Base-by-base conservation (phyloP, 2,113 vertebrate genomes). In the Prunella fulvescens region DNA sequence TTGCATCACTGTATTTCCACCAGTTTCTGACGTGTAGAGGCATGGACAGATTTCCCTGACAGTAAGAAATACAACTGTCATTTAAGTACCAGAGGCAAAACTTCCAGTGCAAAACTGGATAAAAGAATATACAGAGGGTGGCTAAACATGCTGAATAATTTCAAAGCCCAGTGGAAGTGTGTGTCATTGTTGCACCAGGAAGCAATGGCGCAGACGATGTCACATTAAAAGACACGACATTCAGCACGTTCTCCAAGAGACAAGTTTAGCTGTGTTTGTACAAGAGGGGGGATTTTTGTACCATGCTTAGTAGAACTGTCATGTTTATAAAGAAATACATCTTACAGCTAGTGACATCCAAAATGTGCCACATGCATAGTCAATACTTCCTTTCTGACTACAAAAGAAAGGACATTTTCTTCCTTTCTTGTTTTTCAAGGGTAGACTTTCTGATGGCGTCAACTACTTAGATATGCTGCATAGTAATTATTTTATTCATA, bases 401-500 rank as follows among this genome's bases (percentile, higher is more conserved):
- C 51, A 73, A 73, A 91, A 76, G 65, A 74, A 74, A 95, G 97
- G 80, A 78, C 73, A 25, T 80, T 93, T 80, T 82, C 48, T 74
- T 60, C 70, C 71, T 70, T 82, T 77, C 51, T 71, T 81, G 25
- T 67, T 92, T 62, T 81, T 86, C 92, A 95, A 94, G 88, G 85
- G 86, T 92, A 94, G 88, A 51, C 19, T 92, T 95, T 62, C 47
- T 88, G 88, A 50, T 69, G 61, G 71, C 13, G 6, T 69, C 86
- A 76, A 78, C 88, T 93, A 65, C 72, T 96, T 67, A 93, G 70
- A 81, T 94, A 90, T 86, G 86, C 92, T 88, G 88, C 80, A 93
- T 96, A 93, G 35, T 81, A 81, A 96, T 82, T 57, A 39, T 96
- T 92, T 57, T 88, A 78, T 93, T 93, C 83, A 69, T 92, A 84